These are phyloP conservation scores for Nemotelus pantherinus DNA, from an alignment of 2,888 invertebrate species.

Conservation along the genomic window DNA sequence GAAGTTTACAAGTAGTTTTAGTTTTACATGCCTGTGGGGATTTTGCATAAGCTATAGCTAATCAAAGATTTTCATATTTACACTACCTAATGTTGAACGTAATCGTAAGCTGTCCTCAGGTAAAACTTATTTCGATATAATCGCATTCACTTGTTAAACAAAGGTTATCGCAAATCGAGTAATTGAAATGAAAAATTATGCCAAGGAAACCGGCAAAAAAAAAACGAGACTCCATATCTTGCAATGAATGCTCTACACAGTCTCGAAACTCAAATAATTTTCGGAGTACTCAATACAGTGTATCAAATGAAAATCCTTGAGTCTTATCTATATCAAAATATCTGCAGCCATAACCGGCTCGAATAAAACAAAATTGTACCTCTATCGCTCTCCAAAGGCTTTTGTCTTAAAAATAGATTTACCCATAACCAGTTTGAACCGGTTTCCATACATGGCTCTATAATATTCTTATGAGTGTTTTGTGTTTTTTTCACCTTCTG, in stretches of 20 bases:
- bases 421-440: not conserved
- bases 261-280: too few relatives aligned
- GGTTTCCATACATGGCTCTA: slow-evolving; percentile 1
- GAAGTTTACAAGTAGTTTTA: too few relatives aligned
- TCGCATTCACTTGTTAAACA: not conserved
- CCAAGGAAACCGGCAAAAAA: slow-evolving; percentile 7
- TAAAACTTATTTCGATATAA: too few relatives aligned
- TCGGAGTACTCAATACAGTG: not conserved
- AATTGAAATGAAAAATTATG: not conserved
- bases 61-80: too few relatives aligned
- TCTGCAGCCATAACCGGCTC: slow-evolving; percentile 7
- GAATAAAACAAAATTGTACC: not conserved
- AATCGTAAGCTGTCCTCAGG: too few relatives aligned
- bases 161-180: not conserved
- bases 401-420: slow-evolving; percentile 18
- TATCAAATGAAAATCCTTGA: slow-evolving; percentile 10
- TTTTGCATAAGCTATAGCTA: too few relatives aligned
- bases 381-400: not conserved
- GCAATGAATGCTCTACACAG: too few relatives aligned
- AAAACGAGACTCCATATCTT: too few relatives aligned
- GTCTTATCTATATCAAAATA: slow-evolving; percentile 25
- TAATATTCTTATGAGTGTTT: slow-evolving; percentile 3
- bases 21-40: too few relatives aligned
- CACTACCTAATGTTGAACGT: too few relatives aligned
- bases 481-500: slow-evolving; percentile 12